Evolutionary conservation across 2,113 vertebrate species (phyloP).

Genomic region (Barbus barbus): DNA sequence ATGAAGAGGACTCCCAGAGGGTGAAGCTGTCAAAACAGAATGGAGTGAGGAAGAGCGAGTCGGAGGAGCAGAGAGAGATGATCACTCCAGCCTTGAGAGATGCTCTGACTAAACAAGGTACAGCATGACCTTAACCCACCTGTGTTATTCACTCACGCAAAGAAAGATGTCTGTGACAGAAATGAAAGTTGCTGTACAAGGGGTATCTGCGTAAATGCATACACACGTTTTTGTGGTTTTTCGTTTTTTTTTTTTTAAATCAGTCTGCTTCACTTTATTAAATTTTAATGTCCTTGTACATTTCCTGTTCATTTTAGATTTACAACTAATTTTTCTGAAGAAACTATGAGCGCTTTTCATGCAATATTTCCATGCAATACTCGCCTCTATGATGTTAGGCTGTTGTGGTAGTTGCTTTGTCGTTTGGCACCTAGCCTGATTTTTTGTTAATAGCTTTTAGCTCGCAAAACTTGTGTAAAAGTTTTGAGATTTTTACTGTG

Average conservation of each 20-base stretch:
- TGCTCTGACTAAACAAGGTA: constrained; percentile 92
- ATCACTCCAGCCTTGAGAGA: constrained; percentile 87
- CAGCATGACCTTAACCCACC: background rate
- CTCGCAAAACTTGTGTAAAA: background rate
- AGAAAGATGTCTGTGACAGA: background rate
- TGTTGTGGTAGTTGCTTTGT: background rate
- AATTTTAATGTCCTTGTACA: background rate
- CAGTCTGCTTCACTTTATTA: too few relatives aligned
- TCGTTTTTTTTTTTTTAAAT: too few relatives aligned
- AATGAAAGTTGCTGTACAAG: background rate
- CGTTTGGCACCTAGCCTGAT: background rate
- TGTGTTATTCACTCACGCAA: background rate
- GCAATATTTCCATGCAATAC: background rate
- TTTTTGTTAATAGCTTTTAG: background rate
- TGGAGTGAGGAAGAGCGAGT: constrained; percentile 64
- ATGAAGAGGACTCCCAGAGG: constrained; percentile 54
- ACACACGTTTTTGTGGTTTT: too few relatives aligned
- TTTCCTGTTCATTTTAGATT: background rate
- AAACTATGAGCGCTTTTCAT: background rate
- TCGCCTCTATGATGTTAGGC: background rate
- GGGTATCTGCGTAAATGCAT: background rate
- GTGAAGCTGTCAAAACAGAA: constrained; percentile 60
- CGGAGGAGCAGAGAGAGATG: constrained; percentile 83
- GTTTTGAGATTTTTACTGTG: too few relatives aligned
- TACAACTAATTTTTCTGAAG: background rate